Conservation (phyloP, 2,797 vertebrate species). For the Molossus molossus region DNA sequence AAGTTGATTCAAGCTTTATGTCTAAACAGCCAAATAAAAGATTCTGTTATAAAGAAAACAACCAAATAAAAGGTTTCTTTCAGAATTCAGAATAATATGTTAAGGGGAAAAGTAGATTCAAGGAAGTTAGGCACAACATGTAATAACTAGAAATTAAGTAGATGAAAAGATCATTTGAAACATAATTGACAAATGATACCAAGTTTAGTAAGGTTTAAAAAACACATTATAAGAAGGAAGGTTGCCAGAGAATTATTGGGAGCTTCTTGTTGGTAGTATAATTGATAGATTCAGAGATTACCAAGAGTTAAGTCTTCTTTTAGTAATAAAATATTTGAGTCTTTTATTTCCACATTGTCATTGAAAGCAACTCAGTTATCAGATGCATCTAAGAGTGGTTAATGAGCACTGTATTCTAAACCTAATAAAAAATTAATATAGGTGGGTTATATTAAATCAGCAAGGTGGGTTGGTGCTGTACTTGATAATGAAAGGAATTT, state of each 20-base stretch:
- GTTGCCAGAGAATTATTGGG: background rate
- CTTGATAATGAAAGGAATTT: conserved; percentile 2
- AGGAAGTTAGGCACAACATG: conserved; percentile 28
- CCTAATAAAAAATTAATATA: background rate
- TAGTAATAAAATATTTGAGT: conserved; percentile 25
- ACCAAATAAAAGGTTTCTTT: background rate
- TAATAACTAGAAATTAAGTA: conserved; percentile 54
- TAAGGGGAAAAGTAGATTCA: background rate
- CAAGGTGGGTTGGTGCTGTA: background rate
- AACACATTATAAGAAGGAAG: background rate
- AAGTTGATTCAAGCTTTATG: background rate
- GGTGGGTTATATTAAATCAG: background rate
- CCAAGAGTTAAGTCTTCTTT: background rate
- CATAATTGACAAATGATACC: background rate
- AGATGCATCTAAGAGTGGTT: background rate
- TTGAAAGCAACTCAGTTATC: conserved; percentile 37
- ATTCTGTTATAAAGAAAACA: background rate
- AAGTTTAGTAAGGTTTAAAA: conserved; percentile 39
- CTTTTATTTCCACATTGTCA: background rate
- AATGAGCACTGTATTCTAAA: background rate
- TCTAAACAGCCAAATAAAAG: conserved; percentile 22
- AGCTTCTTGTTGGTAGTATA: background rate
- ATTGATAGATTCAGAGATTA: conserved; percentile 2
- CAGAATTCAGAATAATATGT: background rate
- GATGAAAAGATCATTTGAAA: conserved; percentile 28